Evolutionary conservation across 2,797 vertebrate genomes (phyloP), one percentile per base, ranked within the genome.

Genomic region (Acipenser ruthenus): DNA sequence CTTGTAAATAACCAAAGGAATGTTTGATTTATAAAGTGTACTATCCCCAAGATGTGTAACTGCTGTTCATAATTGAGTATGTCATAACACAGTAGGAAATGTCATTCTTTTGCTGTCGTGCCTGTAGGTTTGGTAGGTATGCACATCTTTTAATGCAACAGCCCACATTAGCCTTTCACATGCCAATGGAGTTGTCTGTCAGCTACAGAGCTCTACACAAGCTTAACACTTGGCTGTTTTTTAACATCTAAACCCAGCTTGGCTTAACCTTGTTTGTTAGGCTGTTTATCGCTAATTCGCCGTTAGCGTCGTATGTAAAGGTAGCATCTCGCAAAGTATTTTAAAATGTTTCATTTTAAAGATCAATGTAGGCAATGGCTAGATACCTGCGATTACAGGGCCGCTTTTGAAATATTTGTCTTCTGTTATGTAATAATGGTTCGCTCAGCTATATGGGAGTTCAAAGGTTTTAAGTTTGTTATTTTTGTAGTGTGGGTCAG

Each of bases 401-500:
- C 73, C 75, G 74, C 72, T 83, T 83, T 77, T 83, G 72, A 70
- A 65, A 71, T 71, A 56, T 81, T 80, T 65, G 18, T 62, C 69
- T 71, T 68, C 73, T 77, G 0, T 74, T 71, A 78, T 82, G 77
- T 80, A 82, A 73, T 77, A 64, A 83, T 69, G 79, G 68, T 84
- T 79, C 79, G 83, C 67, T 76, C 64, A 66, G 77, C 81, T 81
- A 75, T 80, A 73, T 75, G 72, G 80, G 82, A 80, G 65, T 47
- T 63, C 59, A 62, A 62, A 62, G 18, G 78, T 66, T 63, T 71
- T 73, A 78, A 80, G 77, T 82, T 75, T 79, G 82, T 84, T 73
- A 69, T 83, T 82, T 84, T 79, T 86, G 78, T 87, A 84, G 83
- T 85, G 76, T 77, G 78, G 82, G 85, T 84, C 79, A 82, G 81